A percentile compares a stretch with the other conserved stretches of the same genome.
phyloP scores from a whole-genome alignment of 2,797 vertebrate genomes.

The Buceros bicornis region DNA sequence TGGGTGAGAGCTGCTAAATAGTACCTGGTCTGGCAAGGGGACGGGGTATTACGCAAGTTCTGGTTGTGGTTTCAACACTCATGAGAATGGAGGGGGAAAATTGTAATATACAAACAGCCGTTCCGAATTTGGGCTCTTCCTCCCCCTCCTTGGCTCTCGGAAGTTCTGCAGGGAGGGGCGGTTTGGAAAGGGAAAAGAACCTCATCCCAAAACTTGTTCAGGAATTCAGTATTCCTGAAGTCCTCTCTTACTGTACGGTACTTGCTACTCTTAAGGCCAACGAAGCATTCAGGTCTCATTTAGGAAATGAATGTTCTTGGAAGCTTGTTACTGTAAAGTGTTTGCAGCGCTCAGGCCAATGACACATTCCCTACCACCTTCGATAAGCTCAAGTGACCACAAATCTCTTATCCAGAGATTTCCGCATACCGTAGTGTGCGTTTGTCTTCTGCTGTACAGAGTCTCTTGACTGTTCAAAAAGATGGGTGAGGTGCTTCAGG shows the following conservation, averaged over 20 bases:
- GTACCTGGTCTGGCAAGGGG: neutral
- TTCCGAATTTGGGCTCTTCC: neutral
- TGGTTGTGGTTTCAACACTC: neutral
- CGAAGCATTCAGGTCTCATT: neutral
- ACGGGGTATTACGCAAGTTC: neutral
- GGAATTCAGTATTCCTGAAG: conserved; percentile 63
- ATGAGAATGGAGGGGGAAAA: fast-evolving
- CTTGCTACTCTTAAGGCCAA: conserved; percentile 26
- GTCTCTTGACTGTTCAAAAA: neutral
- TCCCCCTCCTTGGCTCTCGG: neutral
- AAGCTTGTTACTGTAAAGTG: neutral
- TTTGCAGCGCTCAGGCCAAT: neutral
- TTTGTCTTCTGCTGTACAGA: conserved; percentile 6
- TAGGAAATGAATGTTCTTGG: neutral
- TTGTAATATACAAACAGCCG: neutral
- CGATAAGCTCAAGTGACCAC: neutral
- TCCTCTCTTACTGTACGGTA: conserved; percentile 61
- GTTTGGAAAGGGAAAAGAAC: neutral
- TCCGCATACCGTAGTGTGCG: neutral
- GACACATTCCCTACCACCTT: conserved; percentile 20
- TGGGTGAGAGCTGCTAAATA: neutral
- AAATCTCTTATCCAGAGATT: neutral
- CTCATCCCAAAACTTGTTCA: conserved; percentile 28
- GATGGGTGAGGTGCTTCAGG: conserved; percentile 15
- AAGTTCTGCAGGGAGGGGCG: fast-evolving